Base-by-base conservation (phyloP, 1,140 invertebrate species). In the Macrostomum lignano region DNA sequence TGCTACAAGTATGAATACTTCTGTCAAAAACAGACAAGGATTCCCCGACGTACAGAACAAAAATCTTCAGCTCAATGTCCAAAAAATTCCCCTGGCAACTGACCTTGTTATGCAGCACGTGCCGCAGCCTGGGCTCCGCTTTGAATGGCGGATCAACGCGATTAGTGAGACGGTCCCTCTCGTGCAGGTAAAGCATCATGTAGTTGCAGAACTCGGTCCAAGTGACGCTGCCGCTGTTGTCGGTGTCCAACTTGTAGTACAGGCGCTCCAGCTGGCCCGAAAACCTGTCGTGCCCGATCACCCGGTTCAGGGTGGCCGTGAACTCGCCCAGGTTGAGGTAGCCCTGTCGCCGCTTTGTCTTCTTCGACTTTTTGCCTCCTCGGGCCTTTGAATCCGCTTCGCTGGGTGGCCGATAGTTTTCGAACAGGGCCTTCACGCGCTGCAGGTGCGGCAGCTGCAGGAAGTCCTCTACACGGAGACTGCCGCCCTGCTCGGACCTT, bases 121-220 rank as follows among this genome's bases (percentile, higher is more conserved):
- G n/a, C n/a, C n/a, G n/a, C n/a, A n/a, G n/a, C n/a, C n/a, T n/a
- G n/a, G n/a, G n/a, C n/a, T n/a, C n/a, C n/a, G n/a, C n/a, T n/a
- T n/a, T n/a, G 46, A 52, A 52, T 54, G 44, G n/a, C n/a, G n/a
- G n/a, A n/a, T n/a, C n/a, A n/a, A n/a, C n/a, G n/a, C n/a, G n/a
- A n/a, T n/a, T n/a, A n/a, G n/a, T n/a, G n/a, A 52, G 42, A 39
- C 52, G 52, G 38, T 55, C 52, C 35, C 52, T 52, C 41, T 55
- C 52, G 36, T 49, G 31, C 35, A 52, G 51, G 22, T 48, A 33
- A 31, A 52, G 37, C 17, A 53, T 33, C 39, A 55, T 42, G 35
- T 55, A 52, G 4, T 50, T 53, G 36, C 45, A 47, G 28, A 55
- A 52, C 31, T 55, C 52, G 40, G 48, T 46, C 52, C 52, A 55